Base-by-base conservation (phyloP, 2,113 vertebrate genomes). In the Calypte anna region DNA sequence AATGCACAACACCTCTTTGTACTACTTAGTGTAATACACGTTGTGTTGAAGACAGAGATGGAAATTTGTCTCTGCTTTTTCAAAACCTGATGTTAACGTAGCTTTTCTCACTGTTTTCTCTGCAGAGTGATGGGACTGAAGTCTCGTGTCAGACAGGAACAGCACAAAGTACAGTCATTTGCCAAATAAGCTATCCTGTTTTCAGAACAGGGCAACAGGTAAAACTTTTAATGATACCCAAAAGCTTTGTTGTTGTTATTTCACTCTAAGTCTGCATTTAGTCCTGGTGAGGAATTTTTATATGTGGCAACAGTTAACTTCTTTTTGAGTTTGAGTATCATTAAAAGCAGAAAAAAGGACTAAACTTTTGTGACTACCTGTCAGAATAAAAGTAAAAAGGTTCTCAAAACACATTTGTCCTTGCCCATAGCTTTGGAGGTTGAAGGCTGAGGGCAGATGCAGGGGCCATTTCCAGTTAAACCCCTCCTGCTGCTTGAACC, bases 101-200 rank as follows among this genome's bases (percentile, higher is more conserved):
- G 55, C 48, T 9, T 74, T 88, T 87, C 28, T 93, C 13, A 93
- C 62, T 96, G 25, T 79, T 88, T 92, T 15, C 70, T 81, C 33
- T 95, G 86, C 96, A 99, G 99, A 98, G 88, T 5, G 98, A 99
- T 85, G 98, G 96, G 22, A 98, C 97, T 55, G 98, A 98, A 94
- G 98, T 99, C 18, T 98, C 98, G 0, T 99, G 99, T 97, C 97
- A 98, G 64, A 96, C 97, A 75, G 97, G 84, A 72, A 86, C 97
- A 33, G 83, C 97, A 57, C 97, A 96, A 82, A 97, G 97, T 86
- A 89, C 95, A 10, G 97, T 99, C 28, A 81, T 96, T 68, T 99
- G 99, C 75, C 97, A 98, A 50, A 98, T 99, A 81, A 98, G 98
- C 88, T 99, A 98, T 91, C 98, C 99, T 33, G 98, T 98, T 63